phyloP scores from a whole-genome alignment of 2,113 vertebrate genomes.

The Psilopsiagon aymara region DNA sequence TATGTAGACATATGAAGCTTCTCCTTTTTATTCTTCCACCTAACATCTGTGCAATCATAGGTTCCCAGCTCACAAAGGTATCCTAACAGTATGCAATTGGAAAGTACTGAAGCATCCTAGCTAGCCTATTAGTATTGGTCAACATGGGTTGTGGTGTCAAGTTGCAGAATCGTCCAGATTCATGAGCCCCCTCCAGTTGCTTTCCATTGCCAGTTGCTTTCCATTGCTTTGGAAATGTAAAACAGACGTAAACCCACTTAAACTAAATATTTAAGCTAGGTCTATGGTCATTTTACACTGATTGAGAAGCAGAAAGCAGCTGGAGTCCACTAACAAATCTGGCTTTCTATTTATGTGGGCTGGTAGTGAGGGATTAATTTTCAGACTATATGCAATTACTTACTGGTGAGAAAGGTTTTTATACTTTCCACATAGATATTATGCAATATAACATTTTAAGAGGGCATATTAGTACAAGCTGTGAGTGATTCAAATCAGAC shows the following conservation, averaged over 20 bases:
- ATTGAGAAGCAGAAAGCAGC: slow-evolving; percentile 48
- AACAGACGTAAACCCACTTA: slow-evolving; percentile 4
- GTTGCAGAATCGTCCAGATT: background rate
- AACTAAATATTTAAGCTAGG: slow-evolving; percentile 17
- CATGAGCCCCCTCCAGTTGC: background rate
- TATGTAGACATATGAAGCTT: background rate
- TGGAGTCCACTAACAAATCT: slow-evolving; percentile 48
- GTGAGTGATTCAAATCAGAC: slow-evolving; percentile 66
- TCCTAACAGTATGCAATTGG: background rate
- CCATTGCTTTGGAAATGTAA: slow-evolving; percentile 20
- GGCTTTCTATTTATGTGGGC: slow-evolving; percentile 58
- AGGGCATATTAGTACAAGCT: slow-evolving; percentile 53
- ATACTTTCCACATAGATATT: slow-evolving; percentile 48
- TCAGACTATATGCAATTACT: slow-evolving; percentile 54
- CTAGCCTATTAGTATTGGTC: background rate
- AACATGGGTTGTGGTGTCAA: background rate
- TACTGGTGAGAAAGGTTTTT: slow-evolving; percentile 68
- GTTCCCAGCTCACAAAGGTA: background rate
- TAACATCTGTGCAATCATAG: background rate
- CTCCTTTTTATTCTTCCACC: background rate
- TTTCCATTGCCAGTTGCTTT: slow-evolving; percentile 29
- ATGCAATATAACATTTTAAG: slow-evolving; percentile 68
- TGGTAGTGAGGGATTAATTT: slow-evolving; percentile 56
- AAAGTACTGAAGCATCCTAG: background rate
- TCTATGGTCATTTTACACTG: background rate